These are phyloP conservation scores for Leptinotarsa lineolata DNA, from an alignment of 1,140 invertebrate species.

Conservation along the genomic window DNA sequence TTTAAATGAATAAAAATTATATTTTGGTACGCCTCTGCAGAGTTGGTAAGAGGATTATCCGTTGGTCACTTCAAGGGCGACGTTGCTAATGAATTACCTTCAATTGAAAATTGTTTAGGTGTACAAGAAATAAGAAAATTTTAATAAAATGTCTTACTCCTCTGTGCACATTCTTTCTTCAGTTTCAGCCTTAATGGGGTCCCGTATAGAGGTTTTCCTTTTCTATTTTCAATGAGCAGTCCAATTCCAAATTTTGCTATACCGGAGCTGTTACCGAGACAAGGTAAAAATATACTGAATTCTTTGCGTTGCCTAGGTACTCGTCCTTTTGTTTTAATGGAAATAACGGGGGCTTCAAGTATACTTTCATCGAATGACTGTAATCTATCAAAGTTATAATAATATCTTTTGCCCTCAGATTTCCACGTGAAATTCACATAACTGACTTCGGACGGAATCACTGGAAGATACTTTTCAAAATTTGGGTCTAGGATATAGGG, in stretches of 20 bases:
- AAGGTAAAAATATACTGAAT: slow-evolving; percentile 90
- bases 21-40: too few relatives aligned
- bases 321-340: slow-evolving; percentile 80
- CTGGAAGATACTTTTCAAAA: slow-evolving; percentile 83
- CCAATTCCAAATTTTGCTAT: slow-evolving; percentile 88
- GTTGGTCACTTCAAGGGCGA: too few relatives aligned
- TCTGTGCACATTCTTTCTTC: slow-evolving; percentile 91
- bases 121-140: not conserved
- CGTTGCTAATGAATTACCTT: too few relatives aligned
- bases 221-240: slow-evolving; percentile 79
- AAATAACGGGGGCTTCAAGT: slow-evolving; percentile 81
- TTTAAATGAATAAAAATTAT: too few relatives aligned
- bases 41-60: too few relatives aligned
- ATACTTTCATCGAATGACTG: slow-evolving; percentile 83
- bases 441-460: slow-evolving; percentile 87
- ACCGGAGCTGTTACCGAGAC: slow-evolving; percentile 85
- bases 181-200: slow-evolving; percentile 88
- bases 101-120: too few relatives aligned
- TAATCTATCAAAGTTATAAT: slow-evolving; percentile 84
- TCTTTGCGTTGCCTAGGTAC: slow-evolving; percentile 86
- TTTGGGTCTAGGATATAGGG: slow-evolving; percentile 86
- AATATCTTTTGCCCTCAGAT: slow-evolving; percentile 81
- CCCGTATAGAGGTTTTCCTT: slow-evolving; percentile 77
- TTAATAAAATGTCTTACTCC: slow-evolving; percentile 66
- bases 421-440: slow-evolving; percentile 93